These are phyloP conservation scores for Morpho deidamia DNA, from an alignment of 2,888 invertebrate genomes.

Conservation along the genomic window DNA sequence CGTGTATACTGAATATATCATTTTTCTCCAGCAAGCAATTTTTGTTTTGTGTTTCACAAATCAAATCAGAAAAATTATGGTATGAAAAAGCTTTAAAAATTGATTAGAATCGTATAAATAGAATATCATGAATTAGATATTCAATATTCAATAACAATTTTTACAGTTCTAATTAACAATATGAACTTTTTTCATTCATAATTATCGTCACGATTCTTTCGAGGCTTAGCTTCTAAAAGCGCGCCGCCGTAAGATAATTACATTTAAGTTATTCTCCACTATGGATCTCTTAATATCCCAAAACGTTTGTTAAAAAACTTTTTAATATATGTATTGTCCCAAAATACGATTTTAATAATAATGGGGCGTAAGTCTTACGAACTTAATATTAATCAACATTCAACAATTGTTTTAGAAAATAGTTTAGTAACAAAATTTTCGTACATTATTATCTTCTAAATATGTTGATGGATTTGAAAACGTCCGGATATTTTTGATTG, in stretches of 20 bases:
- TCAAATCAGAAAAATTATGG: no score
- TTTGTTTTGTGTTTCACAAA: no score
- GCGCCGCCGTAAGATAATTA: conserved; percentile 28
- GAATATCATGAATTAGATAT: conserved; percentile 24
- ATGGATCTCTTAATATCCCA: conserved; percentile 65
- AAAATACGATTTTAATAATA: conserved; percentile 54
- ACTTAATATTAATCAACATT: conserved; percentile 60
- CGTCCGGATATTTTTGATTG: background rate
- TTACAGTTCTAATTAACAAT: conserved; percentile 29
- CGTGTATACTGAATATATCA: no score
- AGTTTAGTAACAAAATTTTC: conserved; percentile 15
- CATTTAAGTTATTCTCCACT: conserved; percentile 37
- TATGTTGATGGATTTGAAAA: conserved; percentile 3
- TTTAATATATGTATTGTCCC: conserved; percentile 61
- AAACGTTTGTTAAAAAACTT: conserved; percentile 43
- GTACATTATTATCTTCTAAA: conserved; percentile 11
- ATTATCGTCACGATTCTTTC: conserved; percentile 13
- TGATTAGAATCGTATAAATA: no score
- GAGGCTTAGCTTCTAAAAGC: conserved; percentile 37
- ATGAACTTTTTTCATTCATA: conserved; percentile 30
- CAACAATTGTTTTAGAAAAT: conserved; percentile 44
- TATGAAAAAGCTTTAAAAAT: no score
- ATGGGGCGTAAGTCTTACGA: conserved; percentile 64
- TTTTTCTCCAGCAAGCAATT: no score
- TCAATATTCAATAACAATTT: conserved; percentile 37